Evolutionary conservation across 2,113 vertebrate species (phyloP).

Genomic region (Hyperoodon ampullatus): DNA sequence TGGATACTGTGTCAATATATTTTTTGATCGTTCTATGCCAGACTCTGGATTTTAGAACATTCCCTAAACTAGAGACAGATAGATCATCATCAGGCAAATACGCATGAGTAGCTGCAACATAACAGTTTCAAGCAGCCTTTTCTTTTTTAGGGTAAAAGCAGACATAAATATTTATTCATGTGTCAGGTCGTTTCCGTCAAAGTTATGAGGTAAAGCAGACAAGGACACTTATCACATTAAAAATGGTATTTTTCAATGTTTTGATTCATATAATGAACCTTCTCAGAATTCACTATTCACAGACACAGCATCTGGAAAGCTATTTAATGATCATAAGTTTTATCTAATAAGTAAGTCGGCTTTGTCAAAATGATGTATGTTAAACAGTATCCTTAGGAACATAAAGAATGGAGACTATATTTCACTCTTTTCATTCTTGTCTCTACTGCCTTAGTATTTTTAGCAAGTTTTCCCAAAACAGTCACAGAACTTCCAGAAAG

Average conservation of each 20-base stretch:
- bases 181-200: conserved; percentile 31
- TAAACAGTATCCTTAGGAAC: conserved; percentile 8
- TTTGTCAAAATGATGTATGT: conserved; percentile 59
- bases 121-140: conserved; percentile 14
- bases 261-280: conserved; percentile 17
- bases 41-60: conserved; percentile 3
- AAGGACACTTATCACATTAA: conserved; percentile 36
- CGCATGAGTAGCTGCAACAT: background rate
- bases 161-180: conserved; percentile 47
- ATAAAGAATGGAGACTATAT: conserved; percentile 31
- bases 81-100: background rate
- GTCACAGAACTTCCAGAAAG: conserved; percentile 68
- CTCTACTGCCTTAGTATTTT: conserved; percentile 61
- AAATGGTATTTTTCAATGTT: conserved; percentile 46
- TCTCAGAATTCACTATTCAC: background rate
- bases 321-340: conserved; percentile 20
- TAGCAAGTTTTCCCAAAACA: conserved; percentile 68
- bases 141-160: conserved; percentile 24
- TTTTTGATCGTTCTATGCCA: background rate
- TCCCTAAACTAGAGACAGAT: background rate
- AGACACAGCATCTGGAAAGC: background rate
- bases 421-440: conserved; percentile 56
- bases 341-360: conserved; percentile 49
- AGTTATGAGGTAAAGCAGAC: conserved; percentile 17
- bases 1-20: background rate